These are phyloP conservation scores for Archaeoteleia sp. DNA, from an alignment of 2,888 invertebrate species.

Conservation along the genomic window DNA sequence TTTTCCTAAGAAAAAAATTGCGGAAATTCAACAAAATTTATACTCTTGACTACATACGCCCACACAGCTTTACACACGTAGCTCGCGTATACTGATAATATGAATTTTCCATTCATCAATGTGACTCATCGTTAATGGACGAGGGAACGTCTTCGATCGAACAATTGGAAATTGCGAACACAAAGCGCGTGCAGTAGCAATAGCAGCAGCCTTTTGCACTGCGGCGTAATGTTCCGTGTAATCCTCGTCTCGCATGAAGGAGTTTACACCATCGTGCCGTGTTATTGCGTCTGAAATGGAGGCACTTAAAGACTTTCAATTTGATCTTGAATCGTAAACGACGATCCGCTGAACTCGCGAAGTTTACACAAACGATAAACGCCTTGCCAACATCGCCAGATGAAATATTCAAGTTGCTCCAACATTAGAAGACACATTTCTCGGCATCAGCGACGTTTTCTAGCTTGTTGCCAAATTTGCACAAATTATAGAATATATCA, in stretches of 20 bases:
- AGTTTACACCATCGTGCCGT: slow-evolving; percentile 49
- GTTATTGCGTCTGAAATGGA: slow-evolving; percentile 48
- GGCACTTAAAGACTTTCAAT: slow-evolving; percentile 54
- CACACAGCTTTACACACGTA: slow-evolving; percentile 18
- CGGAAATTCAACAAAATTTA: too few relatives aligned
- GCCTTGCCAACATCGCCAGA: slow-evolving; percentile 24
- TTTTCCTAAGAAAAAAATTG: too few relatives aligned
- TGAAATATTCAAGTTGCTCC: slow-evolving; percentile 37
- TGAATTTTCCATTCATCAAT: slow-evolving; percentile 35
- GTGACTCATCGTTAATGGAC: slow-evolving; percentile 49
- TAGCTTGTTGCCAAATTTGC: background rate
- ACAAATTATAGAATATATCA: background rate
- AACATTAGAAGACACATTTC: slow-evolving; percentile 23
- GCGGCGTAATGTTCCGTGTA: slow-evolving; percentile 53
- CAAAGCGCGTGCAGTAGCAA: slow-evolving; percentile 41
- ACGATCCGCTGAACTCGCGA: slow-evolving; percentile 43
- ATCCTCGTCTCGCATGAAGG: slow-evolving; percentile 51
- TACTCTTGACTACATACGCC: too few relatives aligned
- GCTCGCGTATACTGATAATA: slow-evolving; percentile 13
- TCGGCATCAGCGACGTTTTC: slow-evolving; percentile 23
- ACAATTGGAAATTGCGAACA: slow-evolving; percentile 47
- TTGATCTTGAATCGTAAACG: slow-evolving; percentile 54
- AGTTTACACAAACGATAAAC: slow-evolving; percentile 42
- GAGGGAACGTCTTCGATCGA: slow-evolving; percentile 46
- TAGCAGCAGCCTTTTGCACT: slow-evolving; percentile 26